Conservation (phyloP, 2,888 invertebrate species). For the Trichacis sp. region DNA sequence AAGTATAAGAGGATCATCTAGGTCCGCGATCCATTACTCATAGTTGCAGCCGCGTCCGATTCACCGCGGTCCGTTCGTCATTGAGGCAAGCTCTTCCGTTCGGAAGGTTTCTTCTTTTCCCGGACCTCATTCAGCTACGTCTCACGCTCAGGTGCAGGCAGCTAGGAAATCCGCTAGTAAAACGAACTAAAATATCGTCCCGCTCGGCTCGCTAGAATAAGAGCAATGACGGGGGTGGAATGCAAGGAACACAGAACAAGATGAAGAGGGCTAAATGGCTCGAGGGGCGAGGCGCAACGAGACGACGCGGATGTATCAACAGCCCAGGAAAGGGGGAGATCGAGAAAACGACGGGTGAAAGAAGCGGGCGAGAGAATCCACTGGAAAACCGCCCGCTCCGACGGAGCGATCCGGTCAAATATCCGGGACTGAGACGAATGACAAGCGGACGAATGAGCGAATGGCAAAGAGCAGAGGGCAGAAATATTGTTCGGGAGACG, state of each 20-base stretch:
- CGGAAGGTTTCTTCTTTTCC: conserved; percentile 10
- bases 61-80: conserved; percentile 45
- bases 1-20: conserved; percentile 31
- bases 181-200: conserved; percentile 46
- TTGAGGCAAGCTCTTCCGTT: conserved; percentile 33
- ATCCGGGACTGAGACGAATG: conserved; percentile 56
- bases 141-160: conserved; percentile 13
- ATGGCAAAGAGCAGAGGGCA: conserved; percentile 35
- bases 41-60: conserved; percentile 27
- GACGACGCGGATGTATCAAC: conserved; percentile 37
- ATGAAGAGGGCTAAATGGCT: conserved; percentile 2
- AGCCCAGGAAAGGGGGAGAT: conserved; percentile 29
- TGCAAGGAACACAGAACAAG: conserved; percentile 12
- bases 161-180: conserved; percentile 47
- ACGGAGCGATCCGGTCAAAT: conserved; percentile 58
- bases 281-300: conserved; percentile 22
- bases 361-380: conserved; percentile 23
- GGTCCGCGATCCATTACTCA: conserved; percentile 29
- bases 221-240: conserved; percentile 21
- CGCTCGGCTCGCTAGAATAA: conserved; percentile 24
- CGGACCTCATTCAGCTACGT: conserved; percentile 6
- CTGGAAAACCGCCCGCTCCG: conserved; percentile 51
- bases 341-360: conserved; percentile 23
- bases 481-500: conserved; percentile 60
- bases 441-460: conserved; percentile 49